Evolutionary conservation across 2,888 invertebrate species (phyloP).

Genomic region (Sinotaia quadrata): DNA sequence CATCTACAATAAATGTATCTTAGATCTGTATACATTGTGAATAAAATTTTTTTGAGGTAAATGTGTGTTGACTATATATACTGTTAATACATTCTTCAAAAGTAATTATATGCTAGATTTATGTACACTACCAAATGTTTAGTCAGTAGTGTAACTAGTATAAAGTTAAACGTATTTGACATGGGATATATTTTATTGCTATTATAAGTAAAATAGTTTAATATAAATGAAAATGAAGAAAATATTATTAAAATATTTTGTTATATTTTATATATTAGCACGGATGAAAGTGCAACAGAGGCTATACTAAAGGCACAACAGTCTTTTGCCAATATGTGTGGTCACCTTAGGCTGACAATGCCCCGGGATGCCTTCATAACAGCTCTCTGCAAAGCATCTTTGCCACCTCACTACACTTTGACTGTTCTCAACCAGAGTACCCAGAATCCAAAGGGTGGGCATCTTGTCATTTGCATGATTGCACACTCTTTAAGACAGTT

Average conservation of each 20-base stretch:
- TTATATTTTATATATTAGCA: conserved; percentile 76
- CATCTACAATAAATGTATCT: no score
- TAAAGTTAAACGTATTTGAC: not conserved
- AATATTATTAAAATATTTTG: not conserved
- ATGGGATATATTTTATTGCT: not conserved
- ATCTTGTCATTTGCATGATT: not conserved
- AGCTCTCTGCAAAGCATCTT: conserved; percentile 94
- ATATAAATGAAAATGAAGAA: not conserved
- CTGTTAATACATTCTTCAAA: no score
- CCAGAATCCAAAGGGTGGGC: conserved; percentile 35
- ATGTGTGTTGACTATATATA: no score
- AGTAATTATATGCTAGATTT: no score
- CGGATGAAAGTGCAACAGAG: conserved; percentile 93
- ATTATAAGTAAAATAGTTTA: not conserved
- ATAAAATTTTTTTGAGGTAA: no score
- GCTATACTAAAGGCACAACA: conserved; percentile 92
- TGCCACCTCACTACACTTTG: conserved; percentile 95
- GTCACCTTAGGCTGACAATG: conserved; percentile 82
- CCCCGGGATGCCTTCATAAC: conserved; percentile 95
- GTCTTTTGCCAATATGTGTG: conserved; percentile 90
- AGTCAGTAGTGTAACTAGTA: no score
- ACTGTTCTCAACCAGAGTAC: conserved; percentile 80
- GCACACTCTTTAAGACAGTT: no score
- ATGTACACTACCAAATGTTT: no score
- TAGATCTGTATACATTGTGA: no score